A percentile compares a stretch with the other conserved stretches of the same genome.
Evolutionary conservation across 1,140 invertebrate genomes (phyloP).

Genomic region (Ostrea edulis): DNA sequence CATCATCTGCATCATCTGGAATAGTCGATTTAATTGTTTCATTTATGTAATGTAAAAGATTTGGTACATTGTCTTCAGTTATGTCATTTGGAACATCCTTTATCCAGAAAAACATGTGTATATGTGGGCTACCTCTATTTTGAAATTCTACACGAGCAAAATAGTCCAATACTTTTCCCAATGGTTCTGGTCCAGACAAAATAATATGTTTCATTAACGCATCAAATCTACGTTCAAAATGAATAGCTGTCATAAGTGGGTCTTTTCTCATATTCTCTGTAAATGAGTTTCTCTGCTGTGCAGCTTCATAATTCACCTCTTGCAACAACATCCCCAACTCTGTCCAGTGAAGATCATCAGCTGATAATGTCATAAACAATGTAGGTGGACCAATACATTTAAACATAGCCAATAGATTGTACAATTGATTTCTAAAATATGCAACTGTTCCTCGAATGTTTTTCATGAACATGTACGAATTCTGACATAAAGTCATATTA

Average conservation of each 20-base stretch:
- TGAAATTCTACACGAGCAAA: conserved; percentile 53
- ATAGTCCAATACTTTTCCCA: neutral
- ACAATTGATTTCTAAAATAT: conserved; percentile 49
- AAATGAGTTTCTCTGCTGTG: too few relatives aligned
- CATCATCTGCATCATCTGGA: conserved; percentile 10
- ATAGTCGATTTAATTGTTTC: conserved; percentile 53
- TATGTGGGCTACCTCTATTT: conserved; percentile 78
- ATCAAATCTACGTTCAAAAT: conserved; percentile 58
- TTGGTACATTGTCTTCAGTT: conserved; percentile 1
- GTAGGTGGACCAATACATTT: conserved; percentile 50
- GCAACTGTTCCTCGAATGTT: conserved; percentile 50
- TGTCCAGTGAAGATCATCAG: conserved; percentile 60
- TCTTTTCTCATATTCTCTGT: conserved; percentile 38
- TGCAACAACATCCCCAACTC: conserved; percentile 51
- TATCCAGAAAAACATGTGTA: conserved; percentile 79
- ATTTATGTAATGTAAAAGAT: conserved; percentile 51
- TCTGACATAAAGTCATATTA: conserved; percentile 30
- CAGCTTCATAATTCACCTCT: conserved; percentile 32
- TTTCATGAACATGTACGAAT: conserved; percentile 59
- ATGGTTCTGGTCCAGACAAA: conserved; percentile 42
- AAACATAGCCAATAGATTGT: conserved; percentile 47
- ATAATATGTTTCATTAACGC: conserved; percentile 53
- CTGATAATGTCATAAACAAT: conserved; percentile 54
- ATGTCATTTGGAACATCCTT: conserved; percentile 72
- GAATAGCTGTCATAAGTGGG: conserved; percentile 51